Base-by-base conservation (phyloP, 2,797 vertebrate species). In the Ctenochaetus hawaiiensis region DNA sequence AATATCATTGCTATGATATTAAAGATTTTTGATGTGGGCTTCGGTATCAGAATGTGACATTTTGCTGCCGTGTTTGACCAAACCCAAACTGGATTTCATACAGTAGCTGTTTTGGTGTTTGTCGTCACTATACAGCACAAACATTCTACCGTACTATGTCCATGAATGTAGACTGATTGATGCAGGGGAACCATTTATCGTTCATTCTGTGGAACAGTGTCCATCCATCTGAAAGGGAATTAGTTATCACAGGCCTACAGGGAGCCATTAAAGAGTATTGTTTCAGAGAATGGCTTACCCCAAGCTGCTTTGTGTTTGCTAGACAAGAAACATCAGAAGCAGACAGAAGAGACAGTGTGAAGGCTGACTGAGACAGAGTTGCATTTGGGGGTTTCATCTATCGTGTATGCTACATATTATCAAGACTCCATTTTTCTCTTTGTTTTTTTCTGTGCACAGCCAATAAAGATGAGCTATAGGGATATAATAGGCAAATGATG, bases 231-330 rank as follows among this genome's bases (percentile, higher is more conserved):
- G 84, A 90, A 87, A 86, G 87, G 61, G 89, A 93, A 91, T 92
- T 91, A 88, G 87, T 93, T 95, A 89, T 94, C 88, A 86, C 75
- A 70, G 82, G 89, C 75, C 91, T 87, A 86, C 88, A 91, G 90
- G 86, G 90, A 90, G 85, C 87, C 89, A 94, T 94, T 94, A 92
- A 65, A 61, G 76, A 82, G 80, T 85, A 92, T 92, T 94, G 89
- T 94, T 93, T 93, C 82, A 79, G 85, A 79, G 80, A 88, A 86
- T 81, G 66, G 85, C 88, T 91, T 83, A 88, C 86, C 77, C 87
- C 88, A 89, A 90, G 83, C 88, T 81, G 75, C 90, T 91, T 94
- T 92, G 86, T 93, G 77, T 88, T 83, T 81, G 88, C 82, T 81
- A 83, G 86, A 87, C 39, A 45, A 90, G 86, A 88, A 83, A 93